Percentiles rank a stretch among this genome's conserved stretches.
phyloP scores from a whole-genome alignment of 2,888 invertebrate species.

The Phortica magna region DNA sequence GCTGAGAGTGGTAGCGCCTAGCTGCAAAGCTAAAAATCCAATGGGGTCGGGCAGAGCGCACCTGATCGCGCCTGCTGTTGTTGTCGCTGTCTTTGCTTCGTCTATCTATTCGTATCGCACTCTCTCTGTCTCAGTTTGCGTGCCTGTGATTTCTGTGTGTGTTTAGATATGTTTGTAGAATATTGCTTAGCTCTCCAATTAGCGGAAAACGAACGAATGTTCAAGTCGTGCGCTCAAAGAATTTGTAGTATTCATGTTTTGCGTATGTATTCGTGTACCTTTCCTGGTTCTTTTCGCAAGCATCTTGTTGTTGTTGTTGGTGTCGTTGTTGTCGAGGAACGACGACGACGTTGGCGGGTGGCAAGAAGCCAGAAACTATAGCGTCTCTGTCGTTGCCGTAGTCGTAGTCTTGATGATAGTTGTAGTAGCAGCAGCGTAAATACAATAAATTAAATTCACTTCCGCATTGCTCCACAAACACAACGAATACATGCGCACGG shows the following conservation, averaged over 20 bases:
- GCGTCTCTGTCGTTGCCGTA: constrained; percentile 12
- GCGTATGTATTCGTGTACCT: constrained; percentile 50
- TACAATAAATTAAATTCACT: constrained; percentile 78
- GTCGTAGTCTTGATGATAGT: constrained; percentile 31
- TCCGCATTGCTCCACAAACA: constrained; percentile 78
- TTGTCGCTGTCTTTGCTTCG: constrained; percentile 18
- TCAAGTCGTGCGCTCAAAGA: constrained; percentile 38
- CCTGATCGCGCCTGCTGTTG: constrained; percentile 59
- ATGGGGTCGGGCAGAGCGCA: constrained; percentile 51
- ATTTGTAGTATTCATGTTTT: not conserved
- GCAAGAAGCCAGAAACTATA: constrained; percentile 34
- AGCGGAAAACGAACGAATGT: constrained; percentile 62
- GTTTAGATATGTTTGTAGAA: constrained; percentile 26
- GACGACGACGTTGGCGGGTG: constrained; percentile 47
- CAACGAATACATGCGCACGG: constrained; percentile 57
- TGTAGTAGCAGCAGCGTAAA: constrained; percentile 60
- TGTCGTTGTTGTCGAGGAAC: constrained; percentile 28
- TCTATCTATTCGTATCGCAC: not conserved
- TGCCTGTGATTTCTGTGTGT: constrained; percentile 28
- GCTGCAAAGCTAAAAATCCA: constrained; percentile 20
- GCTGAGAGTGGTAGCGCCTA: constrained; percentile 25
- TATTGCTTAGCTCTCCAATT: constrained; percentile 56
- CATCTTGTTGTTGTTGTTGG: constrained; percentile 28
- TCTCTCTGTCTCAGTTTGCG: not conserved
- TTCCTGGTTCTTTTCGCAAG: constrained; percentile 61